Base-by-base conservation (phyloP, 1,140 invertebrate species). In the Octopus sinensis region DNA sequence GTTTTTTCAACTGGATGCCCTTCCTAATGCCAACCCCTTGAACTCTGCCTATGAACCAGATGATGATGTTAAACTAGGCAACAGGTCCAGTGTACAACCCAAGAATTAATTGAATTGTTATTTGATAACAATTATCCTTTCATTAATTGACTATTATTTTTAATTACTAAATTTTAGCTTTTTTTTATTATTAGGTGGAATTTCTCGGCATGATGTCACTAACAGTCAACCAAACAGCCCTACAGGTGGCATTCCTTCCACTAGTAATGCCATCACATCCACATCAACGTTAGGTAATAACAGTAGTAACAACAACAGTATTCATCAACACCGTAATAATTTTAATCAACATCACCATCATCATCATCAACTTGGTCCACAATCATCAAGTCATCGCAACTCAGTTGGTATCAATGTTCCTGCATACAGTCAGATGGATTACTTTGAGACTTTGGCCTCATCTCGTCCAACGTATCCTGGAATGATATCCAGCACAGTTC, bases 171-270 rank as follows among this genome's bases (percentile, higher is more conserved):
- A 43, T 43, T 43, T 43, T 43, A 43, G 30, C 76, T 17, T 53
- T 52, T 52, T n/a, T 52, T 54, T 9, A n/a, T 53, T n/a, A 78
- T 17, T 5, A 53, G 54, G 52, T 12, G 54, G n/a, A 78, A 78
- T 78, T 30, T 78, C 52, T 53, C 54, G 52, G 9, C 77, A 78
- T 53, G 53, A 52, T 53, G 23, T n/a, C 23, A n/a, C 54, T 23
- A 54, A 78, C 77, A 78, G 77, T n/a, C 77, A 73, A 23, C 68
- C 68, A 13, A 13, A 73, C 6, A 73, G 68, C 68, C 68, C 68
- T 23, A 13, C 5, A 6, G 68, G 68, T 6, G 13, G 5, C 68
- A 73, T 73, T 23, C 68, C 68, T 73, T 73, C 68, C 68, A 73
- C 68, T 23, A 73, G 68, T 23, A 73, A 73, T 13, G 68, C 68